Evolutionary conservation across 2,888 invertebrate species (phyloP).

Genomic region (Coecobrya sp.): DNA sequence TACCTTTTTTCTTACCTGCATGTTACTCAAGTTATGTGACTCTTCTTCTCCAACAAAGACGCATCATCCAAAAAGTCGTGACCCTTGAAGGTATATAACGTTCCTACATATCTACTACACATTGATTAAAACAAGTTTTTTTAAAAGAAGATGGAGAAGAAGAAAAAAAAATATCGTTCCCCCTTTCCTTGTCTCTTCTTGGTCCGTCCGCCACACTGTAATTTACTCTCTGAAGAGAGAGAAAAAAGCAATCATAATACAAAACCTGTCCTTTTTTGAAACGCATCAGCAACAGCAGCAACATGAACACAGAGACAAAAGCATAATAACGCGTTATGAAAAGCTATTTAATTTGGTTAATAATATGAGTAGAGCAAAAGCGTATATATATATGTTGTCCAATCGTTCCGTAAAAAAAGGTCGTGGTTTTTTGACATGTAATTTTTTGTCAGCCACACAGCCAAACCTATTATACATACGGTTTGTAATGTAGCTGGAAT

Average conservation of each 20-base stretch:
- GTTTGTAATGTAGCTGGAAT: too few relatives aligned
- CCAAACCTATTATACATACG: background rate
- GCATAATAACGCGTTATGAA: conserved; percentile 35
- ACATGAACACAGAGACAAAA: background rate
- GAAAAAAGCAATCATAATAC: background rate
- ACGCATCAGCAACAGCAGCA: background rate
- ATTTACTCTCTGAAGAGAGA: background rate
- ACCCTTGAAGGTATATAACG: conserved; percentile 43
- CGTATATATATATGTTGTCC: background rate
- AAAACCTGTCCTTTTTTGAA: conserved; percentile 58
- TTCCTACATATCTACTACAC: background rate
- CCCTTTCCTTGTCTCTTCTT: background rate
- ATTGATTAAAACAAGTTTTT: conserved; percentile 61
- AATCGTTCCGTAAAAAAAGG: conserved; percentile 2
- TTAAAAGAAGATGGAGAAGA: too few relatives aligned
- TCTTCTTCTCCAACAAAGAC: too few relatives aligned
- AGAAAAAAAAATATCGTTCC: too few relatives aligned
- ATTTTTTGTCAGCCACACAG: conserved; percentile 5
- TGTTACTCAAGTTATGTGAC: too few relatives aligned
- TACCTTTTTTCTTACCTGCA: too few relatives aligned
- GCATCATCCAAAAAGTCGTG: too few relatives aligned
- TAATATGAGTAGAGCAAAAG: background rate
- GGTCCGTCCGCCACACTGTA: background rate
- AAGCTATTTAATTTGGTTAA: conserved; percentile 49
- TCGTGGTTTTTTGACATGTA: conserved; percentile 54